Evolutionary conservation across 2,113 vertebrate species (phyloP).

Genomic region (Gobius niger): DNA sequence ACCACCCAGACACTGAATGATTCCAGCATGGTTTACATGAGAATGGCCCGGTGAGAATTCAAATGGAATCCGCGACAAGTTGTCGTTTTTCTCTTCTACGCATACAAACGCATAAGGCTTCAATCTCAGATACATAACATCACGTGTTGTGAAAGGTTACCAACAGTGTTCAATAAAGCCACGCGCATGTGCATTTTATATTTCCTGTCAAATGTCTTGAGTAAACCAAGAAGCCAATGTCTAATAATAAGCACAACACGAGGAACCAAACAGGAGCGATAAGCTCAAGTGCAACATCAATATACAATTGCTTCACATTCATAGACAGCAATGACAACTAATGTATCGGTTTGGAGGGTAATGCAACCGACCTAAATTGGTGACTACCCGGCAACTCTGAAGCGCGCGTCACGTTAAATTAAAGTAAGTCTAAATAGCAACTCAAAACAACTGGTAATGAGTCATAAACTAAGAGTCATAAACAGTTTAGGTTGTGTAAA

Average conservation of each 20-base stretch:
- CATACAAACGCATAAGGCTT: background rate
- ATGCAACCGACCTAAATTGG: slow-evolving; percentile 58
- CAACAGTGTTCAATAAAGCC: background rate
- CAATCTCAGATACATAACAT: background rate
- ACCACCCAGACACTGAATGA: slow-evolving; percentile 97
- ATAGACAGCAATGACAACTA: slow-evolving; percentile 13
- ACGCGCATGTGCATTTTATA: background rate
- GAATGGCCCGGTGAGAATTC: slow-evolving; percentile 76
- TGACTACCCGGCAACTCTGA: slow-evolving; percentile 71
- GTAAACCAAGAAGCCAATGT: background rate
- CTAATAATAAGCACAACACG: background rate
- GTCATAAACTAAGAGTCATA: too few relatives aligned
- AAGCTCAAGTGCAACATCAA: background rate
- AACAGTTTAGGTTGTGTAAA: background rate
- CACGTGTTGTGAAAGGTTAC: background rate
- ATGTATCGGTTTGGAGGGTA: slow-evolving; percentile 3
- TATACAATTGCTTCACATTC: slow-evolving; percentile 8
- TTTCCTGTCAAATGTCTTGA: background rate
- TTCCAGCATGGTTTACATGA: slow-evolving; percentile 95
- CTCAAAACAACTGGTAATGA: slow-evolving; percentile 4
- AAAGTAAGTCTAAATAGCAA: slow-evolving; percentile 16
- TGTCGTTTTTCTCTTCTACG: background rate
- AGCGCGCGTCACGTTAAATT: slow-evolving; percentile 49
- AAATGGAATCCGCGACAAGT: slow-evolving; percentile 43
- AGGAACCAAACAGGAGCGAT: background rate